Base-by-base conservation (phyloP, 2,888 invertebrate genomes). In the Ptycholaimellus sp. region DNA sequence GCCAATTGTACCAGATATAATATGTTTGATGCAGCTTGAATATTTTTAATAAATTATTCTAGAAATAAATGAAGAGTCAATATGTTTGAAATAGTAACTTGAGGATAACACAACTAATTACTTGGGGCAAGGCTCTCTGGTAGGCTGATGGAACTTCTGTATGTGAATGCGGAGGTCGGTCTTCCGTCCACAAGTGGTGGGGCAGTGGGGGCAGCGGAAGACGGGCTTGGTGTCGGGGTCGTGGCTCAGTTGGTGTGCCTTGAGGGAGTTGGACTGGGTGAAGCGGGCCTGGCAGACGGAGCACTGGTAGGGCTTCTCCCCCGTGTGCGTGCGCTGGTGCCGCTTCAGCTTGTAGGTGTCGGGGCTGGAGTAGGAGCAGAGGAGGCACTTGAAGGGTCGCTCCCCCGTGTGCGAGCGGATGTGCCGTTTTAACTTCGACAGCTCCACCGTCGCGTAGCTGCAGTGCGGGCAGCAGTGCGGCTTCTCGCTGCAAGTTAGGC, bases 321-420 rank as follows among this genome's bases (percentile, higher is more conserved):
- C 66, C 0, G 68, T 68, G 46, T 90, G 90, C 35, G 83, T 85
- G 37, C 90, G 72, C 45, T 90, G 64, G 58, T 93, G 90, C 0
- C 90, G 72, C 61, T 93, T 90, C 50, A 93, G 63, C 62, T 93
- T 93, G 63, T 90, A 93, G 21, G 85, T 87, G 61, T 93, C 93
- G 3, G 87, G 87, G 40, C 83, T 85, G 29, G 90, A 87, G 59
- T 93, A 93, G 0, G 83, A 82, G 64, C 90, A 93, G 7, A 23
- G 7, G 25, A 6, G 6, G 25, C 25, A 23, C 37, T 37, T 29
- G 28, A 78, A 80, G 1, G 79, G 79, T 19, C 79, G 62, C 59
- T 79, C 79, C 35, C 80, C 87, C 0, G 87, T 87, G 57, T 90
- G 63, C 56, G 83, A 85, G 33, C 87, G 70, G 57, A 87, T 78